These are phyloP conservation scores for Alethe diademata DNA, from an alignment of 2,113 vertebrate species.

Conservation along the genomic window DNA sequence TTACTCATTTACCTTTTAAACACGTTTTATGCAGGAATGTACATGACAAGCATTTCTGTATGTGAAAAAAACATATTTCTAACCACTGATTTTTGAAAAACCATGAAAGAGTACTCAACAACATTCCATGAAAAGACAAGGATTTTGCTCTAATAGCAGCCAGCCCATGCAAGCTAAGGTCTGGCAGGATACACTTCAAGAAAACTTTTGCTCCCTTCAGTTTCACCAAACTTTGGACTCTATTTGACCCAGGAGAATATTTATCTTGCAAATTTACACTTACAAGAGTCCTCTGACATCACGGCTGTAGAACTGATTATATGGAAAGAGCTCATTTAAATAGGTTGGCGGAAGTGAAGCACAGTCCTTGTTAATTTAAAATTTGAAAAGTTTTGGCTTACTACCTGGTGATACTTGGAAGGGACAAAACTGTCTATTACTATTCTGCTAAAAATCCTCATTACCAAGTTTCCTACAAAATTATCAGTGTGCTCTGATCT, in stretches of 20 bases:
- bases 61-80: not conserved
- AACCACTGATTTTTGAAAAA: not conserved
- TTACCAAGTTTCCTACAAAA: not conserved
- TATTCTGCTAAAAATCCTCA: not conserved
- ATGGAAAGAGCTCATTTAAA: not conserved
- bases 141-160: not conserved
- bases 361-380: not conserved
- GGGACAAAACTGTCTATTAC: not conserved
- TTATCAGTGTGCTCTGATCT: not conserved
- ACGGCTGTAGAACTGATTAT: not conserved
- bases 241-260: not conserved
- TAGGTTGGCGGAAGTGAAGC: not conserved
- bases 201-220: not conserved
- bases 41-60: not conserved
- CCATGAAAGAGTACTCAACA: fast-evolving
- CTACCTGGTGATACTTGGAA: not conserved
- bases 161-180: not conserved
- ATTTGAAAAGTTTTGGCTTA: not conserved
- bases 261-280: not conserved
- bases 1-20: not conserved
- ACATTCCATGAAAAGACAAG: not conserved
- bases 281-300: not conserved
- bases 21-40: not conserved
- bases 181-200: not conserved
- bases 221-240: not conserved